Evolutionary conservation across 1,140 invertebrate species (phyloP), one percentile per base, ranked within the genome.

Genomic region (Drosophila murphyi): DNA sequence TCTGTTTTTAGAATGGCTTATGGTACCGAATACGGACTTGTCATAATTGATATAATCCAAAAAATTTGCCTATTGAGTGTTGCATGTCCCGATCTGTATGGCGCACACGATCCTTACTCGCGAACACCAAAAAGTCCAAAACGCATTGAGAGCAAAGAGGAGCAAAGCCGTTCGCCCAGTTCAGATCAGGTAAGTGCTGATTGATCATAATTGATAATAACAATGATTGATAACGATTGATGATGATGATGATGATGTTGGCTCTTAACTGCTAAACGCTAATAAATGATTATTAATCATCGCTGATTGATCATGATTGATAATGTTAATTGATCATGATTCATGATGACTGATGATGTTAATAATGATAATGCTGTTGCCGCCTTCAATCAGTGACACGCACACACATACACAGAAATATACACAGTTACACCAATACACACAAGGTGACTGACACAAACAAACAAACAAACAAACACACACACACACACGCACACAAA

Each of bases 11-110:
- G 98, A 91, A 95, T 99, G 95, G 97, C 98, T 76, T 99, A 99
- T 94, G 98, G 98, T 83, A 98, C 98, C 93, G 98, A 99, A 93
- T 96, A 96, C 76, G 98, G 98, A 75, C 93, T 99, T 87, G 97
- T 98, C 85, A 96, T 99, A 93, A 95, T 99, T 82, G 98, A 99
- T 94, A 96, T 98, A 93, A 95, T 98, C 88, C 98, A 98, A 93
- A 98, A 97, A 94, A 95, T 95, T 67, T 96, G 97, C 93, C 94
- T 99, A 76, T 94, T 98, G 75, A 98, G 97, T 93, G 94, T 97
- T 89, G 95, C 95, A 74, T 96, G 96, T 72, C 94, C 95, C 72
- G 97, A 98, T 93, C 95, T 99, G 73, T 98, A 98, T 94, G 97
- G 97, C 64, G 95, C 96, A 68, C 93, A 94, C 91, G 98, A 98